Percentiles rank a stretch among this genome's conserved stretches.
phyloP scores from a whole-genome alignment of 92 coral and sea anemone genomes.

The Ricordea florida region DNA sequence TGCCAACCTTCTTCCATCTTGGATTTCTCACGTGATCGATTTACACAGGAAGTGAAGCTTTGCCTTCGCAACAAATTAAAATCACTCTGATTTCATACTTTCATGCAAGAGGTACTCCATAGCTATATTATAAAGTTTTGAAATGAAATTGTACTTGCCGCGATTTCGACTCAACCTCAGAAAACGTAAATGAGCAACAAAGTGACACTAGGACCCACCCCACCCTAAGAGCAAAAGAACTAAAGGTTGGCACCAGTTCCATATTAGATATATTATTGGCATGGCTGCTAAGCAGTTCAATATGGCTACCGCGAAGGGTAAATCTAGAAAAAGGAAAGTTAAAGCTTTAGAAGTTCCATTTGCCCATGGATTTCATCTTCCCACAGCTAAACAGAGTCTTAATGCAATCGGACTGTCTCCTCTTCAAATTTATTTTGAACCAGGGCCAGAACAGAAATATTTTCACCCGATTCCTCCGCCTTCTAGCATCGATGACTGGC shows the following conservation, averaged over 20 bases:
- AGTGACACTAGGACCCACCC: background rate
- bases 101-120: too few relatives aligned
- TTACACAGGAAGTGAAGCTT: background rate
- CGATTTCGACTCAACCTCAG: too few relatives aligned
- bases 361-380: slow-evolving; percentile 60
- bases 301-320: slow-evolving; percentile 56
- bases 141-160: too few relatives aligned
- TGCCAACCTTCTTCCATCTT: slow-evolving; percentile 98
- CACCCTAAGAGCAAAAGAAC: too few relatives aligned
- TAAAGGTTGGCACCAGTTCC: too few relatives aligned
- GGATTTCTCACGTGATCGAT: slow-evolving; percentile 25
- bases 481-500: slow-evolving; percentile 55
- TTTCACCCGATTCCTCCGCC: slow-evolving; percentile 49
- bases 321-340: slow-evolving; percentile 35
- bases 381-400: slow-evolving; percentile 43
- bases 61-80: background rate
- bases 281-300: slow-evolving; percentile 19
- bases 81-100: background rate
- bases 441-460: slow-evolving; percentile 28
- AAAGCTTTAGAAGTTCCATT: slow-evolving; percentile 10
- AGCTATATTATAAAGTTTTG: too few relatives aligned
- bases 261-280: background rate
- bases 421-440: slow-evolving; percentile 10
- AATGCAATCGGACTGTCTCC: slow-evolving; percentile 48
- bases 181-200: too few relatives aligned